Evolutionary conservation across 2,888 invertebrate species (phyloP).

Genomic region (Diaprepes abbreviatus): DNA sequence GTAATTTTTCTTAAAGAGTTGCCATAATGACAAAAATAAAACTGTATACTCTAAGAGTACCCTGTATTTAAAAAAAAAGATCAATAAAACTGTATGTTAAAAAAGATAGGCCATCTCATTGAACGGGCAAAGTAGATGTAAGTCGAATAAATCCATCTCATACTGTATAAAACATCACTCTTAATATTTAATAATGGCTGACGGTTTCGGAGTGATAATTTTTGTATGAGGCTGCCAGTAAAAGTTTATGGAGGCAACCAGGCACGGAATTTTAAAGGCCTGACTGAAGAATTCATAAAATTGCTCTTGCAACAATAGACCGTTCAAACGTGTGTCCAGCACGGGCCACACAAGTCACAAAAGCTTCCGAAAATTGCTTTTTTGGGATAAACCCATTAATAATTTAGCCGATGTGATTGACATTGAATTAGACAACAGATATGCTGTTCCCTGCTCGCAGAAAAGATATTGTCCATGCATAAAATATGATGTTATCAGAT

Average conservation of each 20-base stretch:
- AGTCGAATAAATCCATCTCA: conserved; percentile 38
- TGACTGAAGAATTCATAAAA: conserved; percentile 51
- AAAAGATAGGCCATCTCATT: not conserved
- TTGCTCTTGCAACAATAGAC: conserved; percentile 48
- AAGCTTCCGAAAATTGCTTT: conserved; percentile 49
- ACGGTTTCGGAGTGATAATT: conserved; percentile 49
- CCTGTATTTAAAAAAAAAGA: too few species aligned
- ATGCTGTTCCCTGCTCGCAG: conserved; percentile 35
- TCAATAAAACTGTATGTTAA: not conserved
- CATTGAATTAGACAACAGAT: conserved; percentile 46
- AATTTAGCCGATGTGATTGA: conserved; percentile 50
- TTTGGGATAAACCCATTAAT: conserved; percentile 48
- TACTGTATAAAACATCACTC: conserved; percentile 49
- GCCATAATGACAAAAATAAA: too few species aligned
- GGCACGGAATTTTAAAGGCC: conserved; percentile 48
- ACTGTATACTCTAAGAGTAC: too few species aligned
- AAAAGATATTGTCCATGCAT: conserved; percentile 39
- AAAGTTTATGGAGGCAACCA: conserved; percentile 51
- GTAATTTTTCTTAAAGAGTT: too few species aligned
- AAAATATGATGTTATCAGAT: conserved; percentile 34
- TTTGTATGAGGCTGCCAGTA: conserved; percentile 51
- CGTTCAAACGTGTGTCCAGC: conserved; percentile 50
- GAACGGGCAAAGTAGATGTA: not conserved
- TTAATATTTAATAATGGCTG: conserved; percentile 50
- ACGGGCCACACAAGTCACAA: conserved; percentile 46